Evolutionary conservation across 92 coral and sea anemone species (phyloP), one percentile per base, ranked within the genome.

Genomic region (Nematostella vectensis): DNA sequence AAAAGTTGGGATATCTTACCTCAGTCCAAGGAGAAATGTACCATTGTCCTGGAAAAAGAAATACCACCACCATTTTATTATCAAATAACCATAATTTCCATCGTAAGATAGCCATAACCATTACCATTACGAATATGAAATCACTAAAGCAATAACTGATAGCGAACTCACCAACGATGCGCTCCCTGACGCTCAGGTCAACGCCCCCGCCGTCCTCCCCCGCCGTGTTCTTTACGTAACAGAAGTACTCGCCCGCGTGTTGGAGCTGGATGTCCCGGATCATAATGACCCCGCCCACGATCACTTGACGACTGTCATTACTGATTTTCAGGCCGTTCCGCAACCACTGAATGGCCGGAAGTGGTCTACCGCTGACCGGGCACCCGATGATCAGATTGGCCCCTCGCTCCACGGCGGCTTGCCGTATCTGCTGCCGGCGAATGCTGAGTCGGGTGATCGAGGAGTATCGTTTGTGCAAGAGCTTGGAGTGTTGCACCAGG

Each of bases 171-270:
- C 83, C 83, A 29, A 59, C 36, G 6, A 77, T 55, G 23, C 60
- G 48, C 25, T 64, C 36, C 31, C 69, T 61, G 31, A 85, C 88
- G 36, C 62, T 68, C 44, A 85, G 48, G 29, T 72, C 78, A 3
- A 85, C 62, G 16, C 79, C 67, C 6, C 88, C 84, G 27, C 79
- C 80, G 50, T 71, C 79, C 61, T 57, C 71, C 0, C 95, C 95
- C 17, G 81, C 88, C 8, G 81, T 48, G 38, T 85, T 85, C 4
- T 57, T 74, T 4, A 81, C 95, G 17, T 73, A 76, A 37, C 95
- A 85, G 37, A 63, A 75, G 63, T 85, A 85, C 71, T 76, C 84
- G 15, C 95, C 95, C 1, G 83, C 68, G 45, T 75, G 78, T 25
- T 47, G 48, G 10, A 65, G 22, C n/a, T 62, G 58, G 3, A 85